Evolutionary conservation across 2,888 invertebrate species (phyloP), one percentile per base, ranked within the genome.

Genomic region (Plebejus anna): DNA sequence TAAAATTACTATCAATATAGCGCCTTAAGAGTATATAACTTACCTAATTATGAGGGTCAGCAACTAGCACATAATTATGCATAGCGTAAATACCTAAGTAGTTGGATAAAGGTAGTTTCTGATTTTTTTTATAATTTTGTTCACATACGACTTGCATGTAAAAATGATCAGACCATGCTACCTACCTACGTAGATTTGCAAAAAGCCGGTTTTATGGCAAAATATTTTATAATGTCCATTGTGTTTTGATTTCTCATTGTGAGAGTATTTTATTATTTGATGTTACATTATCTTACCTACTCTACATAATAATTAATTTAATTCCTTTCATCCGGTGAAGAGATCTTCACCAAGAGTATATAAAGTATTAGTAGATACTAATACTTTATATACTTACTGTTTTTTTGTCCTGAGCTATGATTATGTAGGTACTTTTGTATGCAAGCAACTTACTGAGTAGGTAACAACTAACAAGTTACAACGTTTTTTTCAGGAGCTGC

Each of bases 401-500:
- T 73, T 51, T 22, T 47, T 22, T 47, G 13, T 72, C n/a, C 42
- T 42, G 38, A 38, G 7, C 38, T 38, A 38, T 6, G 9, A 9
- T 47, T 3, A 47, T 47, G 0, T 2, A 47, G 22, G 22, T 9
- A 47, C 9, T 47, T 47, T 47, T 47, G 2, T 47, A 47, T 42
- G 7, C 42, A 9, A 7, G 42, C 7, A 42, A 42, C 42, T 7
- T 42, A 42, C 7, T 9, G 7, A 42, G 42, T 22, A 22, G 22
- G 22, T 22, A 22, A 22, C 22, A 22, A 22, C 22, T 42, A 9
- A 42, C 42, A 42, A 42, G 42, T 9, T 42, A 9, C 7, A 42
- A 42, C 42, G 1, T 9, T 42, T 9, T 42, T 80, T 80, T 28
- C 83, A 95, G 92, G 88, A 95, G 42, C 96, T 76, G 16, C 71